These are phyloP conservation scores for Drosophila vallismaia DNA, from an alignment of 2,888 invertebrate genomes.

Conservation along the genomic window DNA sequence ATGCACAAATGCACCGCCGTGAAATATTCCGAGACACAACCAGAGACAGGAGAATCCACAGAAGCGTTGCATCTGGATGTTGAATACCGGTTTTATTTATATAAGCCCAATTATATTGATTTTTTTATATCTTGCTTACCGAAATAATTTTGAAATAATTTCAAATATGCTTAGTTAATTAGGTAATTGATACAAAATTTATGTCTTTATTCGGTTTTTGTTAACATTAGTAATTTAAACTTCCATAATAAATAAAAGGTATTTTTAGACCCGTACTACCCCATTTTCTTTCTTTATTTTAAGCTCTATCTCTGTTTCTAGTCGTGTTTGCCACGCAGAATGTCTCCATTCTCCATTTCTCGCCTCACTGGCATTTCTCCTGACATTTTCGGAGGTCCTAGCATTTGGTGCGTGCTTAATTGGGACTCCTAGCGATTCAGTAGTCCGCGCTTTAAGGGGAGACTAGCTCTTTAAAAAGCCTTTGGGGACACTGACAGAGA, in stretches of 20 bases:
- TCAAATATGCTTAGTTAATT: no score
- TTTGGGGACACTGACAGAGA: not conserved
- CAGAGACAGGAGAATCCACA: conserved; percentile 1
- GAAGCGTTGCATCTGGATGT: not conserved
- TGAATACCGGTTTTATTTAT: not conserved
- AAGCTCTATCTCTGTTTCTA: not conserved
- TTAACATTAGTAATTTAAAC: no score
- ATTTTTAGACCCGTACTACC: not conserved
- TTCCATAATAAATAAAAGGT: not conserved
- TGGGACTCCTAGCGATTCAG: conserved; percentile 48
- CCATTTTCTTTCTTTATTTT: not conserved
- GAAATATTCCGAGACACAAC: conserved; percentile 56
- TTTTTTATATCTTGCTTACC: not conserved
- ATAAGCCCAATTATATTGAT: no score
- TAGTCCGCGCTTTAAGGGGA: conserved; percentile 11
- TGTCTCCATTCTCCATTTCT: conserved; percentile 27
- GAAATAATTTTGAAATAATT: not conserved
- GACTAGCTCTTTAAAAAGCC: conserved; percentile 20
- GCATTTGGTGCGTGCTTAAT: conserved; percentile 69
- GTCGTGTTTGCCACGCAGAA: conserved; percentile 8
- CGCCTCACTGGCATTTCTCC: conserved; percentile 47
- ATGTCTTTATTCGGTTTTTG: no score
- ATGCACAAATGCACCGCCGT: conserved; percentile 51
- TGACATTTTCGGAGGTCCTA: conserved; percentile 39
- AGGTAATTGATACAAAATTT: no score